Evolutionary conservation across 2,797 vertebrate genomes (phyloP).

Genomic region (Sternarchorhynchus goeldii): DNA sequence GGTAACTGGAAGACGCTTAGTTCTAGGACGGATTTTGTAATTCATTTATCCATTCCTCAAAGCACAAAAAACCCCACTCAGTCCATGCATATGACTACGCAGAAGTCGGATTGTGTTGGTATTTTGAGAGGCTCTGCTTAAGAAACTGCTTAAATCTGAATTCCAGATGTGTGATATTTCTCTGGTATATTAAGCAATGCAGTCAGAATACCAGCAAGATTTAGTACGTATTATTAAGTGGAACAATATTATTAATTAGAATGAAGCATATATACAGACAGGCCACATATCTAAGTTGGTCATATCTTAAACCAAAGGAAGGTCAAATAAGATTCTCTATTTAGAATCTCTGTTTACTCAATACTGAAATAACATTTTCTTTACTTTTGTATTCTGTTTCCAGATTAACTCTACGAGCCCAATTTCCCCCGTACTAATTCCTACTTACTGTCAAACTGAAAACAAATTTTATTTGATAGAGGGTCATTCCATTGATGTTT

Average conservation of each 20-base stretch:
- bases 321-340: slow-evolving; percentile 3
- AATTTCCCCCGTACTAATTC: background rate
- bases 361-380: slow-evolving; percentile 25
- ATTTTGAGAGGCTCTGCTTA: too few species aligned
- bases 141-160: too few species aligned
- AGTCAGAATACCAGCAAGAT: too few species aligned
- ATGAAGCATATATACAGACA: too few species aligned
- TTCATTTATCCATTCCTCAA: too few species aligned
- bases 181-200: too few species aligned
- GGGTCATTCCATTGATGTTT: background rate
- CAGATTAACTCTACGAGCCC: background rate
- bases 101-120: too few species aligned
- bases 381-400: background rate
- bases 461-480: background rate
- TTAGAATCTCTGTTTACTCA: slow-evolving; percentile 26
- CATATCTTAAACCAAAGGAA: slow-evolving; percentile 16
- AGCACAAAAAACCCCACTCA: too few species aligned
- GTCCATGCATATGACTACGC: too few species aligned
- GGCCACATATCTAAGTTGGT: background rate
- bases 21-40: too few species aligned
- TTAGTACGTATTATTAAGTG: background rate
- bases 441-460: background rate
- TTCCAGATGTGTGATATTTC: too few species aligned
- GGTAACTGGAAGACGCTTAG: too few species aligned
- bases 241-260: background rate